These are phyloP conservation scores for Threskiornis aethiopicus DNA, from an alignment of 2,797 vertebrate species.

Conservation along the genomic window DNA sequence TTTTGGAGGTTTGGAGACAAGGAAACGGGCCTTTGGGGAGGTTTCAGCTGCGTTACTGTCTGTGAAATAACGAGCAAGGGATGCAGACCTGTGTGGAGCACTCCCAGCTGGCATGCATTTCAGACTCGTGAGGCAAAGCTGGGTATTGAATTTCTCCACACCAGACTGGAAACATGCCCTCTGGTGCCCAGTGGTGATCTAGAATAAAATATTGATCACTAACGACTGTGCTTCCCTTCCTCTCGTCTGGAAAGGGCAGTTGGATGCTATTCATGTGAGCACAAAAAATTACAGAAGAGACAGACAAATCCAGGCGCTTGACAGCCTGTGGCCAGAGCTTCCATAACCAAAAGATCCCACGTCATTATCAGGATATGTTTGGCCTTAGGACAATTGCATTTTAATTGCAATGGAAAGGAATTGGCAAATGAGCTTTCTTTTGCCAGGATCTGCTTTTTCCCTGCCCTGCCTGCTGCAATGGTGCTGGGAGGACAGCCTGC, in stretches of 20 bases:
- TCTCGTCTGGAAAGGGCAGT: not conserved
- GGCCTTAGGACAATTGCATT: not conserved
- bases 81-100: not conserved
- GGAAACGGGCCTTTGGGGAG: not conserved
- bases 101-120: not conserved
- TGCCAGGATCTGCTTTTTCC: not conserved
- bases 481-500: not conserved
- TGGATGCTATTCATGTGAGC: not conserved
- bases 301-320: not conserved
- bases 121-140: not conserved
- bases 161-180: constrained; percentile 22
- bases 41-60: not conserved
- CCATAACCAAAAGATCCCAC: not conserved
- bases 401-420: not conserved
- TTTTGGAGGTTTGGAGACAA: not conserved
- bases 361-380: not conserved
- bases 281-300: not conserved
- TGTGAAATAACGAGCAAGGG: not conserved
- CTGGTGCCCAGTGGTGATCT: not conserved
- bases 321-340: not conserved
- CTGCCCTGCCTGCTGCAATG: not conserved
- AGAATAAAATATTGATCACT: constrained; percentile 50
- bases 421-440: not conserved
- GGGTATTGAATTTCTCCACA: constrained; percentile 31
- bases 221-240: not conserved